Evolutionary conservation across 2,113 vertebrate species (phyloP), one percentile per base, ranked within the genome.

Genomic region (Dascyllus trimaculatus): DNA sequence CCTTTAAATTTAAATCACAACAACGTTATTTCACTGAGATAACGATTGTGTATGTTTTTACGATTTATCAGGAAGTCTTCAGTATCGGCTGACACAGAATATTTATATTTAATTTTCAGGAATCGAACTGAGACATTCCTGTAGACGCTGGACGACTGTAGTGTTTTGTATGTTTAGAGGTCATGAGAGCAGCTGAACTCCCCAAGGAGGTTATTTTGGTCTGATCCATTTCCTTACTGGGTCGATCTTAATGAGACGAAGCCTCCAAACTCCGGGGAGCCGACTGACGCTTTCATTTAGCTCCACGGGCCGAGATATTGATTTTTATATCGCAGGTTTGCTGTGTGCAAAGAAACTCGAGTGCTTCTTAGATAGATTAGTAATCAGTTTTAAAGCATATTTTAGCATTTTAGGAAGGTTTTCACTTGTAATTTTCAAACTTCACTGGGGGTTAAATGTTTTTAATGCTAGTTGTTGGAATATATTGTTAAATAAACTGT

Each of bases 171-270:
- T 48, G 59, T 60, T 71, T 8, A 29, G 52, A 71, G 58, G 68
- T 75, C 81, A 78, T 15, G 4, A 22, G 70, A 69, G 61, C 24
- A 19, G 18, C 0, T 14, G 1, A 46, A 26, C 60, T 84, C 86
- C 78, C 74, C 22, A 1, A 53, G 74, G 80, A 71, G 62, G 49
- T 56, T 81, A 88, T 84, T 88, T 65, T 17, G 51, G 68, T 75
- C 53, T 53, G 62, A 75, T 85, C 82, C 53, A 80, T 80, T 84
- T 80, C 68, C 59, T 80, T 65, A 78, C 58, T 87, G 84, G 86
- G 82, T 88, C 78, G 70, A 62, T 77, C 46, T 75, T 71, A 86
- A 89, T 83, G 80, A 75, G 70, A 43, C 5, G 3, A 25, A 65
- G 48, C 49, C 49, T 49, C 2, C 1, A 9, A 45, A 11, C 70